Evolutionary conservation across 2,113 vertebrate species (phyloP), one percentile per base, ranked within the genome.

Genomic region (Ranitomeya imitator): DNA sequence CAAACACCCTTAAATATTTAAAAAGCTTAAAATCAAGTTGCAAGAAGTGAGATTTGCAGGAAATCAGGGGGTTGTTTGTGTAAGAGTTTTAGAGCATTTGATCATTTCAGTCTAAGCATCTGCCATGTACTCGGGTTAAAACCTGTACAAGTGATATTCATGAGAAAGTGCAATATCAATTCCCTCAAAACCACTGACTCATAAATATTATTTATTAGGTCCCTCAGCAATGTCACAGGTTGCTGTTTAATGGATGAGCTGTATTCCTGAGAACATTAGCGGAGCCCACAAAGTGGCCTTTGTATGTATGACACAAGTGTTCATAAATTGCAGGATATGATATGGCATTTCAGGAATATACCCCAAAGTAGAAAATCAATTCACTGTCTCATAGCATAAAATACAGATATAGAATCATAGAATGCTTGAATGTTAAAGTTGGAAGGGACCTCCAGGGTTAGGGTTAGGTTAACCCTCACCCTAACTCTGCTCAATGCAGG

Each of bases 171-270:
- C 31, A 74, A 74, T 74, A 45, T 74, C 71, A 74, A 74, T 74
- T 74, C 71, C 71, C 71, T 45, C 71, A 11, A 54, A 54, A 52
- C 76, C 51, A 54, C 76, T 21, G 76, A 1, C 76, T 78, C 76
- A 78, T 78, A 54, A 78, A 78, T 54, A 78, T 54, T 54, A 78
- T 74, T 74, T 74, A 74, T 74, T 74, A 74, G 31, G 76, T 78
- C 76, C 37, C 45, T 78, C 18, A 52, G 76, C 51, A n/a, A 78
- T 54, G 76, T 78, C 76, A 78, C 76, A 52, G 51, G 76, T 52
- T 78, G 9, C 45, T n/a, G 45, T 78, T 54, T 52, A 78, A 54
- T 78, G 76, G 51, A 78, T 78, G 51, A 21, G 51, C 76, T 78
- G 76, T 54, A 37, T 52, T 54, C 45, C 3, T 16, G 71, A 15